A percentile compares a stretch with the other conserved stretches of the same genome.
phyloP scores from a whole-genome alignment of 2,797 vertebrate species.

The Neoniphon sammara region DNA sequence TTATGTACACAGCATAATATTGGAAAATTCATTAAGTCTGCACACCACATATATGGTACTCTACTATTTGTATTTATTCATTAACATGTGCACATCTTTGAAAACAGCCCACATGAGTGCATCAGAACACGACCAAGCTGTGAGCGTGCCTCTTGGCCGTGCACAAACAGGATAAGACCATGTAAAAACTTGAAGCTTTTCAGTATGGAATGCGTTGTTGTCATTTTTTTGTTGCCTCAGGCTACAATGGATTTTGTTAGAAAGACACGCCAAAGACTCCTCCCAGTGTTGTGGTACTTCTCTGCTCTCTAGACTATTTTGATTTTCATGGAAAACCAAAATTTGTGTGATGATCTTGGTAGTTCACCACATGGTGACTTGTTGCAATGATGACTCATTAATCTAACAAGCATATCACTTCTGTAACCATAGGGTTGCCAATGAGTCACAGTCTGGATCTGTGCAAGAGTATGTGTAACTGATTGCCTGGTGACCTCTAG shows the following conservation, averaged over 20 bases:
- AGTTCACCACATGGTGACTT: neutral
- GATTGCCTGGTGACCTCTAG: neutral
- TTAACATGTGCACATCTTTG: neutral
- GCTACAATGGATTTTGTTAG: conserved; percentile 19
- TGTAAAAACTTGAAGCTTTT: conserved; percentile 66
- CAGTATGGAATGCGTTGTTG: conserved; percentile 66
- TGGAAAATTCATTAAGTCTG: neutral
- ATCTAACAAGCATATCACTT: neutral
- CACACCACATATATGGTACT: neutral
- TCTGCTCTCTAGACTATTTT: neutral
- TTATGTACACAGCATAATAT: neutral
- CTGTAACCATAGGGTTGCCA: neutral
- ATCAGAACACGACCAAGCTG: neutral
- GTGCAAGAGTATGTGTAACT: neutral
- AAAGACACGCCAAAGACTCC: neutral
- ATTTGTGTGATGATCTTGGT: neutral
- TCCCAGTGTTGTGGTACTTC: neutral
- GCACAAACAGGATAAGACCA: conserved; percentile 51
- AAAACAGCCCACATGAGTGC: neutral
- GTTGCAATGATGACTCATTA: neutral
- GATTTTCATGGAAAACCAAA: neutral
- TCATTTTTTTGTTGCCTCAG: conserved; percentile 59
- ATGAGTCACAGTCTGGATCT: neutral
- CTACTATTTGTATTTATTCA: neutral
- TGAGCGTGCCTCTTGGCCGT: conserved; percentile 9